A percentile compares a stretch with the other conserved stretches of the same genome.
Conservation (phyloP, 1,140 invertebrate genomes). For the Littorina saxatilis region DNA sequence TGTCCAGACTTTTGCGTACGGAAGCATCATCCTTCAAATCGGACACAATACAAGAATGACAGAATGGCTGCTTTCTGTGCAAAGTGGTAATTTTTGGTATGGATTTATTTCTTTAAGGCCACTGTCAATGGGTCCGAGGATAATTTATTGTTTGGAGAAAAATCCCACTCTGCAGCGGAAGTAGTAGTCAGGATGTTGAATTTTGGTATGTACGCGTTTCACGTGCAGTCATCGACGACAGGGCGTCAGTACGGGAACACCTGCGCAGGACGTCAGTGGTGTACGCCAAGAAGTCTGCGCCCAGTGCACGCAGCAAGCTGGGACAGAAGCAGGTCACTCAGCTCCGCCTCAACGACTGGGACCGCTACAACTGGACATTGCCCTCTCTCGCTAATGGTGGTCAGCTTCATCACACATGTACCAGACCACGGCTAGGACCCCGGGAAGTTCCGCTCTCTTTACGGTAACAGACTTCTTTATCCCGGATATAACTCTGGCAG, state of each 20-base stretch:
- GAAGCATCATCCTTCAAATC: too few relatives aligned
- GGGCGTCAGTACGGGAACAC: neutral
- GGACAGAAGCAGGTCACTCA: neutral
- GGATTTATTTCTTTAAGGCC: too few relatives aligned
- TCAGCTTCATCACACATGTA: too few relatives aligned
- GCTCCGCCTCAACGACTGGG: conserved; percentile 30
- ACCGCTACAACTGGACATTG: conserved; percentile 14
- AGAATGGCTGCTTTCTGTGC: too few relatives aligned
- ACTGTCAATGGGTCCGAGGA: too few relatives aligned
- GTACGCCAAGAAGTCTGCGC: conserved; percentile 11
- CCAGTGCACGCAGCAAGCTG: neutral
- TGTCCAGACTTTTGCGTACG: too few relatives aligned
- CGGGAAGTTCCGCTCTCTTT: neutral
- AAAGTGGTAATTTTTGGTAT: too few relatives aligned
- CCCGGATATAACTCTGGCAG: neutral
- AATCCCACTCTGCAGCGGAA: too few relatives aligned
- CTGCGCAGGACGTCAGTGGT: conserved; percentile 23
- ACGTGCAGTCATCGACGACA: conserved; percentile 2
- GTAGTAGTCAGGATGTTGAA: too few relatives aligned
- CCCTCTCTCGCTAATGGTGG: neutral
- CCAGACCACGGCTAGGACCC: neutral
- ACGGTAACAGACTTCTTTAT: neutral
- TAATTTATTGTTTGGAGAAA: too few relatives aligned
- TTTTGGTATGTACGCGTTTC: too few relatives aligned
- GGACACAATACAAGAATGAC: too few relatives aligned